Conservation (phyloP, 2,113 vertebrate genomes). For the Toxotes chatareus region DNA sequence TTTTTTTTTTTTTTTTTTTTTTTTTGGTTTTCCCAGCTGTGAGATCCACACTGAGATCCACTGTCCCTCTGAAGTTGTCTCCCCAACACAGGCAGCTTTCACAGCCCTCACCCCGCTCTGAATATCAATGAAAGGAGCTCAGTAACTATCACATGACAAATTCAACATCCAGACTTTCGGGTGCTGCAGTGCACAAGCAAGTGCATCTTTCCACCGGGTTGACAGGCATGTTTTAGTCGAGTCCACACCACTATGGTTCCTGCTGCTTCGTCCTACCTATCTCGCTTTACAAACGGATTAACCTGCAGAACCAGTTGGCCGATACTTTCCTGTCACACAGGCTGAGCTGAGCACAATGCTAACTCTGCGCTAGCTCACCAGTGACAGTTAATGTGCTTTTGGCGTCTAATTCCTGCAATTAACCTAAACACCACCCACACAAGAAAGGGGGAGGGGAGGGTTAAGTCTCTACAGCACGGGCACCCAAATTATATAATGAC, state of each 20-base stretch:
- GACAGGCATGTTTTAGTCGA: neutral
- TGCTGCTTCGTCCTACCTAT: neutral
- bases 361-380: conserved; percentile 27
- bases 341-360: neutral
- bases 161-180: neutral
- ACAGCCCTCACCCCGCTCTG: conserved; percentile 42
- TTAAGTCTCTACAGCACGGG: neutral
- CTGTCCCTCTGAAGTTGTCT: conserved; percentile 52
- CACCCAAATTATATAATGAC: fast-evolving
- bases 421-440: conserved; percentile 47
- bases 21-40: conserved; percentile 60
- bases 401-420: conserved; percentile 63
- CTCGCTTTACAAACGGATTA: conserved; percentile 17
- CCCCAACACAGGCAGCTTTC: conserved; percentile 68
- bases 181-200: neutral
- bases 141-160: conserved; percentile 45
- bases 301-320: conserved; percentile 76
- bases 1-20: too few species aligned
- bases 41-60: conserved; percentile 67
- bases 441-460: neutral
- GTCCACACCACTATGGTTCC: neutral
- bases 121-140: conserved; percentile 70
- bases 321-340: conserved; percentile 25
- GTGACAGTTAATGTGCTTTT: conserved; percentile 26
- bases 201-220: neutral